Evolutionary conservation across 2,797 vertebrate genomes (phyloP).

Genomic region (Centropyge bicolor): DNA sequence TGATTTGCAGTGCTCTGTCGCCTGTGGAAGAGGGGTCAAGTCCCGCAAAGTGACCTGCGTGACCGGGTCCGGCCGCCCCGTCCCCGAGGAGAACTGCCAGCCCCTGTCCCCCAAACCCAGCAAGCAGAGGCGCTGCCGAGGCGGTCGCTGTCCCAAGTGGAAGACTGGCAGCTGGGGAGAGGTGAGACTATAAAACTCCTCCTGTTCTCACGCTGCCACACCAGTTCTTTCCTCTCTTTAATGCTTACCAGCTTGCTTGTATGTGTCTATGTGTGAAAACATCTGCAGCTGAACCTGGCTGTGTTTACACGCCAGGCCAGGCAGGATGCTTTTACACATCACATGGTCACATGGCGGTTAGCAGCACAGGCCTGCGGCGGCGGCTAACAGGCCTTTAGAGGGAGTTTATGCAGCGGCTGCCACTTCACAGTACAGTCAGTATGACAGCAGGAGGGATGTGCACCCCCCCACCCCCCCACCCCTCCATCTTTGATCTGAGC

Average conservation of each 20-base stretch:
- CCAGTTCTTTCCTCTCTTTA: conserved; percentile 38
- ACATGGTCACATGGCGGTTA: conserved; percentile 37
- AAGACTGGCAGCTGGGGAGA: conserved; percentile 94
- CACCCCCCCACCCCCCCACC: background rate
- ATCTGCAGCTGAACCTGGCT: conserved; percentile 48
- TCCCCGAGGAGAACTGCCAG: conserved; percentile 92
- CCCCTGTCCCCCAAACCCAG: conserved; percentile 88
- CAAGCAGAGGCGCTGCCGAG: conserved; percentile 91
- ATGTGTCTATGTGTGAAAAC: conserved; percentile 59
- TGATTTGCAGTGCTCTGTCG: conserved; percentile 91
- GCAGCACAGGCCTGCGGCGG: conserved; percentile 19
- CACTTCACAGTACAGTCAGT: conserved; percentile 17
- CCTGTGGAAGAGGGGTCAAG: conserved; percentile 94
- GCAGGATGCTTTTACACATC: conserved; percentile 53
- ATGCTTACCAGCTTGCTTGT: conserved; percentile 63
- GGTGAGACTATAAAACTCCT: conserved; percentile 84
- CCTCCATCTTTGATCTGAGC: conserved; percentile 40
- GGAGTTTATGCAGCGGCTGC: background rate
- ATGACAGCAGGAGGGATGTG: conserved; percentile 36
- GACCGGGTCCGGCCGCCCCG: conserved; percentile 87
- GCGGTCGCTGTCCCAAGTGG: conserved; percentile 94
- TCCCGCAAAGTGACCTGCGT: conserved; percentile 92
- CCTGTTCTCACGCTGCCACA: conserved; percentile 61
- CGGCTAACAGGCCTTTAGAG: conserved; percentile 21
- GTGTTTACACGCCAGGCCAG: conserved; percentile 45